phyloP scores from a whole-genome alignment of 2,113 vertebrate species.

The Trochalopteron elliotii region DNA sequence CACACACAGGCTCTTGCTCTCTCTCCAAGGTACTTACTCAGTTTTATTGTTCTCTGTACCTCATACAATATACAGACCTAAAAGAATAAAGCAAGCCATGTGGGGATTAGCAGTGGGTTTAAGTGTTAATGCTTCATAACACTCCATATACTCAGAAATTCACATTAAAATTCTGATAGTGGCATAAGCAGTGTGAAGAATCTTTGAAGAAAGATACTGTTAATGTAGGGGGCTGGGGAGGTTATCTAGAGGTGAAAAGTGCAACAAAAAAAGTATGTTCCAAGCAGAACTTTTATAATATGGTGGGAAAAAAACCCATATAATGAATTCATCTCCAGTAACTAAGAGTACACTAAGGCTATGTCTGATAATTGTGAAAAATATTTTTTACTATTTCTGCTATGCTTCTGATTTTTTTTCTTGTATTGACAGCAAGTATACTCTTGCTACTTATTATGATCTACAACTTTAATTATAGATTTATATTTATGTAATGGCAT shows the following conservation, averaged over 20 bases:
- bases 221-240: neutral
- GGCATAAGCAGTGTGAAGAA: neutral
- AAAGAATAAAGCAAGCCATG: slow-evolving; percentile 54
- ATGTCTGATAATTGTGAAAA: neutral
- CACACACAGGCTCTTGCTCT: neutral
- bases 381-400: neutral
- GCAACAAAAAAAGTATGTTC: slow-evolving; percentile 1
- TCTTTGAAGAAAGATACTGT: slow-evolving; percentile 38
- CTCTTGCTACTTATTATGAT: neutral
- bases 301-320: neutral
- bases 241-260: slow-evolving; percentile 56
- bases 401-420: neutral
- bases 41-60: slow-evolving; percentile 51
- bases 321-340: neutral
- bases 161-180: slow-evolving; percentile 65
- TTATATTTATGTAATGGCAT: neutral
- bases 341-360: neutral
- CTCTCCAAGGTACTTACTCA: slow-evolving; percentile 7
- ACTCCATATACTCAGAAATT: slow-evolving; percentile 52
- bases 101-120: slow-evolving; percentile 63
- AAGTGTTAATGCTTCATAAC: slow-evolving; percentile 67
- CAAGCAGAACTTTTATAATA: neutral
- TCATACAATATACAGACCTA: slow-evolving; percentile 33
- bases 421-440: neutral
- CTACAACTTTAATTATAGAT: neutral